Conservation (phyloP, 2,113 vertebrate genomes). For the Herpetotheres cachinnans region DNA sequence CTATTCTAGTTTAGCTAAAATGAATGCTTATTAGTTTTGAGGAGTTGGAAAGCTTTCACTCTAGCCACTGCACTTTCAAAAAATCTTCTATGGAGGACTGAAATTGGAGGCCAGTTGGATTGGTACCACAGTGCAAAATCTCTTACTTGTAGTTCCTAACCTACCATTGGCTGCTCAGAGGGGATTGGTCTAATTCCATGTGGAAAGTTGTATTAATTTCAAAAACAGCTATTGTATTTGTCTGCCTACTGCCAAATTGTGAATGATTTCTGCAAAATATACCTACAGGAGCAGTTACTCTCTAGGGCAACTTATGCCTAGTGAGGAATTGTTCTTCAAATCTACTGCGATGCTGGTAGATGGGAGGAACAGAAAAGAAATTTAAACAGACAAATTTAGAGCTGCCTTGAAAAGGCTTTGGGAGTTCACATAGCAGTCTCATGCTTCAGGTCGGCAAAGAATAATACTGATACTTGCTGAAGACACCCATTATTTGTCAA, state of each 20-base stretch:
- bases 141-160: not conserved
- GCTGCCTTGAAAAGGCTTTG: not conserved
- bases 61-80: not conserved
- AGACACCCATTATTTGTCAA: conserved; percentile 9
- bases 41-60: not conserved
- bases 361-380: not conserved
- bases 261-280: not conserved
- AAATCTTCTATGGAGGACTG: not conserved
- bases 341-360: not conserved
- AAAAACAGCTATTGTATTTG: not conserved
- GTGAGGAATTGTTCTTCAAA: not conserved
- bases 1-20: not conserved
- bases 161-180: not conserved
- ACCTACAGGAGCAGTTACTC: not conserved
- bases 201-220: not conserved
- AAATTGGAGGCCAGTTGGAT: not conserved
- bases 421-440: not conserved
- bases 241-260: not conserved
- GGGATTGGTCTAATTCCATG: not conserved
- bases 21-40: not conserved
- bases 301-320: not conserved
- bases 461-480: not conserved
- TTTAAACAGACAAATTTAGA: not conserved
- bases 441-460: not conserved
- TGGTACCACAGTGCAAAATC: not conserved